Percentiles rank a stretch among this genome's conserved stretches.
Conservation (phyloP, 2,113 vertebrate genomes). For the Origma solitaria region DNA sequence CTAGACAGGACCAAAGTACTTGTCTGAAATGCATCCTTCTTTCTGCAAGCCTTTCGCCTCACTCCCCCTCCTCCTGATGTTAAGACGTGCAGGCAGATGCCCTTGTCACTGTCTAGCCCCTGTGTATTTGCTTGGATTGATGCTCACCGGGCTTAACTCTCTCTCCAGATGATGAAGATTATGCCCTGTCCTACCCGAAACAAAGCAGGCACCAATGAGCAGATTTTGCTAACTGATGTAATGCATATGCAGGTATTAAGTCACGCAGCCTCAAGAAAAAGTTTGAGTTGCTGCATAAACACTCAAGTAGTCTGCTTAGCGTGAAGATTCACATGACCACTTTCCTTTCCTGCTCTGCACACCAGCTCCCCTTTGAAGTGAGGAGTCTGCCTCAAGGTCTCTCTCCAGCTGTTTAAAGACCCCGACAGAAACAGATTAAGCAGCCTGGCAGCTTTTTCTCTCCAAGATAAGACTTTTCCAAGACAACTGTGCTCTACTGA, state of each 20-base stretch:
- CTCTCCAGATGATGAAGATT: constrained; percentile 40
- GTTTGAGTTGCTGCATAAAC: not conserved
- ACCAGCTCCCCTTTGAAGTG: not conserved
- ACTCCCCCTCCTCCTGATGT: not conserved
- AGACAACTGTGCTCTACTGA: not conserved
- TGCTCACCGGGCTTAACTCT: not conserved
- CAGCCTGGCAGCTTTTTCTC: not conserved
- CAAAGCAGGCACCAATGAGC: constrained; percentile 40
- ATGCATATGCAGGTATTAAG: constrained; percentile 27
- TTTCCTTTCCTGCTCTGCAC: not conserved
- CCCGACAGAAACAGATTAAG: not conserved
- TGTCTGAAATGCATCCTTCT: constrained; percentile 36
- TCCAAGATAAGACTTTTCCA: not conserved
- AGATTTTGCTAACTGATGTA: constrained; percentile 30
- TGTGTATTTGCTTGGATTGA: not conserved
- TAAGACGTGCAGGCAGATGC: constrained; percentile 31
- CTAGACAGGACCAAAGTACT: not conserved
- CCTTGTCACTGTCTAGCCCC: constrained; percentile 8
- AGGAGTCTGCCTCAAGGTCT: not conserved
- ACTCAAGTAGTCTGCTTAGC: not conserved
- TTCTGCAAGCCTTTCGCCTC: not conserved
- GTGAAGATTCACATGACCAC: not conserved
- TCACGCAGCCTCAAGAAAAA: not conserved
- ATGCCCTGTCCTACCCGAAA: not conserved
- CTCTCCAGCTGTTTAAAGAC: not conserved